Percentiles rank a stretch among this genome's conserved stretches.
Evolutionary conservation across 2,113 vertebrate genomes (phyloP).

Genomic region (Plecotus auritus): DNA sequence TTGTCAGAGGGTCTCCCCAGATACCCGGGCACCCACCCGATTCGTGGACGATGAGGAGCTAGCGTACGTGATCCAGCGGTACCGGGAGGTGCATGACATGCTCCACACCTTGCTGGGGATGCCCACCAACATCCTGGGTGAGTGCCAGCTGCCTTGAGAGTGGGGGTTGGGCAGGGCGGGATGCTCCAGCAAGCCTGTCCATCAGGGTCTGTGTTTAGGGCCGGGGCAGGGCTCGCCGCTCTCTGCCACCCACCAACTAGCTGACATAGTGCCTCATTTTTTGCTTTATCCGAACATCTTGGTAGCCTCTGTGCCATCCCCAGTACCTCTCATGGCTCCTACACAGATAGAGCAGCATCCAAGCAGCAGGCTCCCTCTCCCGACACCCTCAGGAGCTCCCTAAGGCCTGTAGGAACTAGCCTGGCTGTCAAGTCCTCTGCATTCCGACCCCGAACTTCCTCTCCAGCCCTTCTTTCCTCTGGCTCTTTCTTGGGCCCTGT

Average conservation of each 20-base stretch:
- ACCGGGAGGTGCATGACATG: constrained; percentile 94
- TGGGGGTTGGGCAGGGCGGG: background rate
- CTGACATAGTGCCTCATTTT: background rate
- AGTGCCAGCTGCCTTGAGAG: constrained; percentile 50
- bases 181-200: background rate
- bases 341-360: rapidly evolving
- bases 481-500: background rate
- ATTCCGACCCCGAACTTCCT: background rate
- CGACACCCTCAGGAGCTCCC: background rate
- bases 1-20: constrained; percentile 91
- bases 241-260: background rate
- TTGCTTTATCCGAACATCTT: background rate
- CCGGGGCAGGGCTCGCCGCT: no score
- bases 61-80: constrained; percentile 94
- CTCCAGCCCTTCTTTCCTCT: background rate
- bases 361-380: background rate
- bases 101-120: constrained; percentile 95
- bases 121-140: constrained; percentile 97
- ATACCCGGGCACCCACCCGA: constrained; percentile 89
- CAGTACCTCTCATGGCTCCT: background rate
- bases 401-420: background rate
- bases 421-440: background rate
- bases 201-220: background rate
- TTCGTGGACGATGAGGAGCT: constrained; percentile 95
- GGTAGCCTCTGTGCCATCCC: background rate